Evolutionary conservation across 2,797 vertebrate genomes (phyloP).

Genomic region (Kryptolebias ocellatus): DNA sequence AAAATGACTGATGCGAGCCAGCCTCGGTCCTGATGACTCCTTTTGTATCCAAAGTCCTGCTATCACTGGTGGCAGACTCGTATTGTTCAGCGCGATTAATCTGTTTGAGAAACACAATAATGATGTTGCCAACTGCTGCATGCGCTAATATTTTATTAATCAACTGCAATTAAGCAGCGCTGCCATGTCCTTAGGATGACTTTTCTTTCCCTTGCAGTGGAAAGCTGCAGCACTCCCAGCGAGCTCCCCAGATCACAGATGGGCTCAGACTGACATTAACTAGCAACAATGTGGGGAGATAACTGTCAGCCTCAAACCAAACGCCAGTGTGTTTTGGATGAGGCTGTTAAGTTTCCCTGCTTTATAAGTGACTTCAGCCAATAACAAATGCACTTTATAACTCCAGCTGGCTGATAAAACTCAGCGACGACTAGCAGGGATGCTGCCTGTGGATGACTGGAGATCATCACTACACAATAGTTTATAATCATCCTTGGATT

Average conservation of each 20-base stretch:
- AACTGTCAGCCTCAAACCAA: constrained; percentile 36
- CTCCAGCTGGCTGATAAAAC: constrained; percentile 34
- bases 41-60: constrained; percentile 63
- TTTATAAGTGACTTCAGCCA: constrained; percentile 23
- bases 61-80: constrained; percentile 65
- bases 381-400: constrained; percentile 16
- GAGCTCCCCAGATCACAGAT: constrained; percentile 52
- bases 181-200: constrained; percentile 72
- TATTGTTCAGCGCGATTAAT: constrained; percentile 72
- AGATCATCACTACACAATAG: too few species aligned
- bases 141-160: constrained; percentile 77
- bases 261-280: constrained; percentile 45
- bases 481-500: neutral
- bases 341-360: constrained; percentile 18
- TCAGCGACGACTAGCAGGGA: neutral
- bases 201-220: constrained; percentile 51
- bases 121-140: constrained; percentile 69
- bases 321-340: constrained; percentile 20
- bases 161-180: constrained; percentile 67
- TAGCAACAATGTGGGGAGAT: constrained; percentile 46
- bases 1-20: constrained; percentile 61
- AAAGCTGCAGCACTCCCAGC: constrained; percentile 18
- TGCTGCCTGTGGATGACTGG: neutral
- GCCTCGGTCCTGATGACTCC: constrained; percentile 55
- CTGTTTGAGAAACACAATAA: constrained; percentile 75